Evolutionary conservation across 1,140 invertebrate species (phyloP), one percentile per base, ranked within the genome.

Genomic region (Heliothis subflexa): DNA sequence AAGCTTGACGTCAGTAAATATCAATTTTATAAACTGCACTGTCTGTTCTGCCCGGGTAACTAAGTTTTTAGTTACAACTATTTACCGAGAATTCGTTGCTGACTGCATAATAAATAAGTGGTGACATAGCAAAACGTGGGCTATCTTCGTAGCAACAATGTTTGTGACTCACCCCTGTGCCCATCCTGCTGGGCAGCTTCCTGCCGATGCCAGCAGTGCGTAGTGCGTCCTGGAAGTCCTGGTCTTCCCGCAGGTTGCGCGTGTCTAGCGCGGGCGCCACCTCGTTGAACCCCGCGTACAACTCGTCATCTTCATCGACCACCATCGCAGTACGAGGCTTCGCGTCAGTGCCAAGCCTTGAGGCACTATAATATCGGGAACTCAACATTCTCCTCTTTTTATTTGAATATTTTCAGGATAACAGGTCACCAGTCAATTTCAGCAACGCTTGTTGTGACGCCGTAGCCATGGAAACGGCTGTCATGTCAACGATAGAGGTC

Each of bases 281-380:
- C 5, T 95, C 91, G 62, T 95, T 94, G 79, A 95, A 95, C 0
- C 94, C 94, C 10, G 85, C 82, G 78, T 95, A 95, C 33, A 94
- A 73, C 2, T 94, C 94, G 49, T 95, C 94, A 16, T 95, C 94
- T 7, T 94, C 94, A 57, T 94, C 91, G 16, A 92, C 85, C 1
- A 93, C 81, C 33, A 88, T 81, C 0, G 92, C 89, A 0, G 90
- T 90, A 5, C 90, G 87, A 14, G 88, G 88, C 66, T 89, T 90
- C 33, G 86, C 75, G 9, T 90, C 91, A 0, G 84, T 84, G 14
- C 88, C 90, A 0, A 90, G 83, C 9, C 91, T 86, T 0, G 91
- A 89, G 25, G 85, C 85, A 70, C 85, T 89, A 70, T 91, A 91
- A 66, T 88, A 87, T 28, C 90, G 86, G 10, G 88, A 88, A 75